phyloP scores from a whole-genome alignment of 2,113 vertebrate genomes.

The Megalops atlanticus region DNA sequence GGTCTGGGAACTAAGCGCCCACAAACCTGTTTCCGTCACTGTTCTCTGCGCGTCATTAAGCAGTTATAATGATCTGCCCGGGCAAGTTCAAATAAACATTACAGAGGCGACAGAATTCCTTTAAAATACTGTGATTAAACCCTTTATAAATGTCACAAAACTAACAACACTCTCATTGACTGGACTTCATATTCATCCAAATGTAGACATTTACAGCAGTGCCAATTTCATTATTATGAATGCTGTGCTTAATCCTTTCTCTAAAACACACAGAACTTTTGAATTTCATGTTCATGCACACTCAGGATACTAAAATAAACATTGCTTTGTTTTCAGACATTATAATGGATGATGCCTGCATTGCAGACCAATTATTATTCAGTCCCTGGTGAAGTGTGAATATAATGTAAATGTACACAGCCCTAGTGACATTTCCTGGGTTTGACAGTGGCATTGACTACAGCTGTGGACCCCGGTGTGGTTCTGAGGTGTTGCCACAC shows the following conservation, averaged over 20 bases:
- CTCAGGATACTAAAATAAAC: constrained; percentile 63
- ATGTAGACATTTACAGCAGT: neutral
- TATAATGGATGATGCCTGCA: constrained; percentile 64
- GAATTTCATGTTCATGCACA: constrained; percentile 67
- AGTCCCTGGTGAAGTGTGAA: constrained; percentile 28
- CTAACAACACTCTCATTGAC: neutral
- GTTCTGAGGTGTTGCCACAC: neutral
- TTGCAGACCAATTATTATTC: constrained; percentile 52
- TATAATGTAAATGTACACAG: neutral
- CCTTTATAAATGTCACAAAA: neutral
- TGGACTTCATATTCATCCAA: neutral
- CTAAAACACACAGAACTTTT: neutral
- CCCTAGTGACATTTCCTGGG: constrained; percentile 46
- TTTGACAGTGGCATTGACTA: neutral
- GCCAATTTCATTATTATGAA: too few relatives aligned
- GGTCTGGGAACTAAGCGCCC: constrained; percentile 52
- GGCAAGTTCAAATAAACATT: constrained; percentile 52
- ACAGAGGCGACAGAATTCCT: neutral
- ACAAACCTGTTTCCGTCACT: constrained; percentile 54
- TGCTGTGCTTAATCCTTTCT: neutral
- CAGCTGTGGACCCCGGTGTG: neutral
- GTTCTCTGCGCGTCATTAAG: constrained; percentile 37
- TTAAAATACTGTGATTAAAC: neutral
- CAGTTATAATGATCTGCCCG: constrained; percentile 52
- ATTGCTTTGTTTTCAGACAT: constrained; percentile 58